Evolutionary conservation across 2,113 vertebrate genomes (phyloP).

Genomic region (Oryzias curvinotus): DNA sequence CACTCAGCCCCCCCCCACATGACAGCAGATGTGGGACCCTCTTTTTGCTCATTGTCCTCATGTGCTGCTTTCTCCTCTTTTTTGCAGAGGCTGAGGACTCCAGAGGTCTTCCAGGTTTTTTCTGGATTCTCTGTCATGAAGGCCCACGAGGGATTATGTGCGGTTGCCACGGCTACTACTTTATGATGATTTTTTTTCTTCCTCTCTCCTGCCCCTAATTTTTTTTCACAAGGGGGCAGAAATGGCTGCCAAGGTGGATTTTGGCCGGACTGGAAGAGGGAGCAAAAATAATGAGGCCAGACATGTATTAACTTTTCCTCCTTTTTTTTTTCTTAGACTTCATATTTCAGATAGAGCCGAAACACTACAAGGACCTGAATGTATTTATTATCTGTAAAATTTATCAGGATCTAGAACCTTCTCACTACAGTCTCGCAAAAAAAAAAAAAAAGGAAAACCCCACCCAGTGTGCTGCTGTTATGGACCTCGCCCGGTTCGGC

Average conservation of each 20-base stretch:
- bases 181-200: constrained; percentile 44
- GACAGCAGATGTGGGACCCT: constrained; percentile 5
- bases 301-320: constrained; percentile 49
- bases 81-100: constrained; percentile 74
- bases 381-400: constrained; percentile 87
- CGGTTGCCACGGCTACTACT: constrained; percentile 71
- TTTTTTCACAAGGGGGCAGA: constrained; percentile 55
- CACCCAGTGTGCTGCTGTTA: constrained; percentile 83
- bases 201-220: constrained; percentile 4
- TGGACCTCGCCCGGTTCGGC: constrained; percentile 32
- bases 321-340: constrained; percentile 32
- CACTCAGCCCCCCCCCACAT: background rate
- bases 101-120: constrained; percentile 73
- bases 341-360: constrained; percentile 72
- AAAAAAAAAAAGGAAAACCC: constrained; percentile 23
- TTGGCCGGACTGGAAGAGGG: constrained; percentile 60
- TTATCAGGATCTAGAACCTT: constrained; percentile 67
- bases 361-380: constrained; percentile 82
- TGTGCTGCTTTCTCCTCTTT: constrained; percentile 26
- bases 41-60: constrained; percentile 37
- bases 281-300: no score
- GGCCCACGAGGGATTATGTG: constrained; percentile 65
- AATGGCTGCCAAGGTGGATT: constrained; percentile 59
- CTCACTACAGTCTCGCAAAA: constrained; percentile 64
- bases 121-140: constrained; percentile 71